Conservation (phyloP, 2,888 invertebrate genomes). For the Melangyna quadrimaculata region DNA sequence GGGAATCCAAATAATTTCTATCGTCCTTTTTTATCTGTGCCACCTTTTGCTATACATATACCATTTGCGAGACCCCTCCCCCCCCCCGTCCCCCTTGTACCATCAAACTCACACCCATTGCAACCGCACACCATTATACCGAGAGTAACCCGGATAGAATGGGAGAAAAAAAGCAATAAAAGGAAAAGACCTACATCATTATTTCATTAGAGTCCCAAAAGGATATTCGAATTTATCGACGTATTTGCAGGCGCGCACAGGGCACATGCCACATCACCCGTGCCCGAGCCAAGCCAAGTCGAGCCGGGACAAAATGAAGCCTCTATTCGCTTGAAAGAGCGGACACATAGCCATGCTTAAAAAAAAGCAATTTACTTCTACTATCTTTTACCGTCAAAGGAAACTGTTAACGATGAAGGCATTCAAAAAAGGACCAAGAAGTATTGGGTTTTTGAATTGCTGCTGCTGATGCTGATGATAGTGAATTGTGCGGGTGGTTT, state of each 20-base stretch:
- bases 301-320: not conserved
- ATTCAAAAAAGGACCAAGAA: conserved; percentile 29
- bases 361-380: conserved; percentile 41
- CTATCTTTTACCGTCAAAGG: conserved; percentile 22
- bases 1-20: conserved; percentile 64
- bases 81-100: not conserved
- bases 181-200: conserved; percentile 65
- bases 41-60: conserved; percentile 32
- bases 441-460: conserved; percentile 17
- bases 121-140: conserved; percentile 28
- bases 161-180: conserved; percentile 35
- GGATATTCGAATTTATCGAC: conserved; percentile 70
- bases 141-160: conserved; percentile 56
- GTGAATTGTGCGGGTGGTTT: conserved; percentile 34
- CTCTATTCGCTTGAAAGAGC: conserved; percentile 47
- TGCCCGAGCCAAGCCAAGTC: no score
- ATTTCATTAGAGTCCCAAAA: conserved; percentile 69
- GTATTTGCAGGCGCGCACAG: conserved; percentile 61
- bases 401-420: conserved; percentile 44
- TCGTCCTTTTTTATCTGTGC: conserved; percentile 63
- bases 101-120: not conserved
- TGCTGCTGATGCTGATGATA: conserved; percentile 16
- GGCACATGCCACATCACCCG: conserved; percentile 2
- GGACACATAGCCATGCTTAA: conserved; percentile 29
- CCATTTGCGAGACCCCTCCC: not conserved